Conservation (phyloP, 1,140 invertebrate genomes). For the Caerostris extrusa region DNA sequence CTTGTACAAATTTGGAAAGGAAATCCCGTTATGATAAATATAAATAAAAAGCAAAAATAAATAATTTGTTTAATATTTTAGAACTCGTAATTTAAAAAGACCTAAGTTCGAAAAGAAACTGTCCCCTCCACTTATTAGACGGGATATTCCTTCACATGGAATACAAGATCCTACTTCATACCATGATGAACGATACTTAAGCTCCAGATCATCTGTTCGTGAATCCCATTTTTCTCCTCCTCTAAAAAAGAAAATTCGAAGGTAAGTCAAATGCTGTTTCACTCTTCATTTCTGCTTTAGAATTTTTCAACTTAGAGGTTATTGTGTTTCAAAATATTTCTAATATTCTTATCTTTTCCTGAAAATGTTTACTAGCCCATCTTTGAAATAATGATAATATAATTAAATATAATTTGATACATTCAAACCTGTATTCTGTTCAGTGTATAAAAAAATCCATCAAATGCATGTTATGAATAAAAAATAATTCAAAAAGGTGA, state of each 20-base stretch:
- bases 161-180: neutral
- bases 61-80: constrained; percentile 10
- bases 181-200: constrained; percentile 45
- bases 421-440: too few relatives aligned
- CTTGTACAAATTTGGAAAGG: neutral
- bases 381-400: too few relatives aligned
- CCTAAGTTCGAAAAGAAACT: constrained; percentile 56
- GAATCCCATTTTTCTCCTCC: constrained; percentile 11
- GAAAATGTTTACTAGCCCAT: too few relatives aligned
- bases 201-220: neutral
- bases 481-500: too few relatives aligned
- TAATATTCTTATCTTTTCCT: too few relatives aligned
- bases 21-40: neutral
- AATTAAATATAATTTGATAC: too few relatives aligned
- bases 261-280: neutral
- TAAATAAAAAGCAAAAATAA: neutral
- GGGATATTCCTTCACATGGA: neutral
- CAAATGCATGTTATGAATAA: too few relatives aligned
- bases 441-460: too few relatives aligned
- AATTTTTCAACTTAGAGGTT: too few relatives aligned
- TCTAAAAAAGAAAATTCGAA: constrained; percentile 43
- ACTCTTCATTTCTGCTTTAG: too few relatives aligned
- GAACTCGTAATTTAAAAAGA: constrained; percentile 52
- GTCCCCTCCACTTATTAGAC: constrained; percentile 27
- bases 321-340: too few relatives aligned